Percentiles rank a stretch among this genome's conserved stretches.
These are phyloP conservation scores for Apostichopus parvimensis DNA, from an alignment of 35 echinoderm and acorn worm species.

Conservation along the genomic window DNA sequence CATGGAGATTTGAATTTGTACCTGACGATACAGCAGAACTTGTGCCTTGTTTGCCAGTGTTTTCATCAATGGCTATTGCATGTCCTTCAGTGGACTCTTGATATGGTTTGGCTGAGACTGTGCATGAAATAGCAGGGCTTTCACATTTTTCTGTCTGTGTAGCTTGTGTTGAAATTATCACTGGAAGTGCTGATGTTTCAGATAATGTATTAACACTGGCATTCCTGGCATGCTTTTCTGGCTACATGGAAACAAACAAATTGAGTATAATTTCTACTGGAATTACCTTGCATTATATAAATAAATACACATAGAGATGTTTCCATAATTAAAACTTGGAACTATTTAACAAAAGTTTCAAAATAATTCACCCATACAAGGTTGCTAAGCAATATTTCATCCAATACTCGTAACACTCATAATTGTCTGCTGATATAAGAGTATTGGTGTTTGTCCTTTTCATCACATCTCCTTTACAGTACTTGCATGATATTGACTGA, in stretches of 20 bases:
- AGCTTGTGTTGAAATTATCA: constrained; percentile 29
- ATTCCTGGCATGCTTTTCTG: background rate
- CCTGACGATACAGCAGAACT: background rate
- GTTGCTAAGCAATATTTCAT: no score
- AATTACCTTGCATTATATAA: no score
- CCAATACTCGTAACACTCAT: no score
- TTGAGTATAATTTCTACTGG: background rate
- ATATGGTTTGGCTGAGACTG: background rate
- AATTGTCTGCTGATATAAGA: no score
- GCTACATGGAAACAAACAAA: background rate
- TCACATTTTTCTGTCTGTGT: constrained; percentile 13
- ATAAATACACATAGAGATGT: no score
- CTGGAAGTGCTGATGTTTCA: constrained; percentile 2
- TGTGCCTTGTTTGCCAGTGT: background rate
- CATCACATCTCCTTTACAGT: no score
- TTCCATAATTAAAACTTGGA: no score
- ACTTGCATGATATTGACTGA: no score
- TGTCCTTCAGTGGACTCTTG: background rate
- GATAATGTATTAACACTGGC: background rate
- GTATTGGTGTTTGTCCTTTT: no score
- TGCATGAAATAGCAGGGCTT: background rate
- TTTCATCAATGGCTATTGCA: background rate
- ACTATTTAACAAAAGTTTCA: no score
- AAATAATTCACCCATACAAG: no score
- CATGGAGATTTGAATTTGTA: background rate